phyloP scores from a whole-genome alignment of 2,113 vertebrate species.

The Cheirogaleus medius region DNA sequence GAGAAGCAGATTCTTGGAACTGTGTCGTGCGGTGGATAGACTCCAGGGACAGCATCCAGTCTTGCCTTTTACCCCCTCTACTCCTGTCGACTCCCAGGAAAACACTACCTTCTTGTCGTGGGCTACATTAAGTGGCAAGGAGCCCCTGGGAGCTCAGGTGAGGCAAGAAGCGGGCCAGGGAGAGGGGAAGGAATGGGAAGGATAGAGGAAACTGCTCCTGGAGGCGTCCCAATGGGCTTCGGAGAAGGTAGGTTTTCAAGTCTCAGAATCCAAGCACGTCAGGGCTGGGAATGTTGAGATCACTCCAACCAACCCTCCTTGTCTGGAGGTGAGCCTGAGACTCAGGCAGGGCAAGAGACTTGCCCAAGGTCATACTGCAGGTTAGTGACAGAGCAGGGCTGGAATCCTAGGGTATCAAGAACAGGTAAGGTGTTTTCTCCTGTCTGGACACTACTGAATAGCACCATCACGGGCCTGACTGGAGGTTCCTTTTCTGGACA shows the following conservation, averaged over 20 bases:
- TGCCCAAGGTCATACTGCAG: conserved; percentile 55
- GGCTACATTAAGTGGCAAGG: conserved; percentile 51
- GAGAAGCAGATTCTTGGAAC: not conserved
- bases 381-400: not conserved
- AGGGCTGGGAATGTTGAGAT: conserved; percentile 30
- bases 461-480: not conserved
- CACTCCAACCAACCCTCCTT: not conserved
- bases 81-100: conserved; percentile 63
- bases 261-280: not conserved
- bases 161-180: not conserved
- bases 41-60: not conserved
- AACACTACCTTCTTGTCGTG: conserved; percentile 58
- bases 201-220: not conserved
- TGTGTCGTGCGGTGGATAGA: not conserved
- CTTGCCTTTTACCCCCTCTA: not conserved
- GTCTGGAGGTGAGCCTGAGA: conserved; percentile 45
- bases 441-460: not conserved
- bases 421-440: not conserved
- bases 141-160: conserved; percentile 51
- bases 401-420: not conserved
- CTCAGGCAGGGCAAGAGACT: conserved; percentile 39
- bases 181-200: not conserved
- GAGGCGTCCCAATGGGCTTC: not conserved
- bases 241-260: not conserved
- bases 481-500: not conserved